Evolutionary conservation across 2,113 vertebrate genomes (phyloP).

Genomic region (Calypte anna): DNA sequence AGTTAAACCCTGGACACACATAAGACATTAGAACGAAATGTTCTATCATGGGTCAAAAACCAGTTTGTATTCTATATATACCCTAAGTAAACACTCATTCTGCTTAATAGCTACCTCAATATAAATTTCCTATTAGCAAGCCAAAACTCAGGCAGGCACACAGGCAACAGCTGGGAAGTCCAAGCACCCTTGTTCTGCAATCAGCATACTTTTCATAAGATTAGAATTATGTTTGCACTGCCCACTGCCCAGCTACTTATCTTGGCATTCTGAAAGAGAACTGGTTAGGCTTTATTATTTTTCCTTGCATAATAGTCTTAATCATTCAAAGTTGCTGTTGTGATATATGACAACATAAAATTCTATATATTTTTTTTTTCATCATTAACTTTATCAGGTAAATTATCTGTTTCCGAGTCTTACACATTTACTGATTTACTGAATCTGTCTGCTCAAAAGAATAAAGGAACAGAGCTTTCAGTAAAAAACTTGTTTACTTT

Average conservation of each 20-base stretch:
- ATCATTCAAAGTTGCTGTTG: not conserved
- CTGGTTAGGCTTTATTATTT: not conserved
- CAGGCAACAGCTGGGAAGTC: not conserved
- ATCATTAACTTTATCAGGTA: not conserved
- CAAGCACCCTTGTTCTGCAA: not conserved
- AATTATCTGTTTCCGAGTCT: not conserved
- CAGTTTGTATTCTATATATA: not conserved
- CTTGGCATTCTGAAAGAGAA: not conserved
- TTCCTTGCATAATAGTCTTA: not conserved
- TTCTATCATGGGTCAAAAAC: not conserved
- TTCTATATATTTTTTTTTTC: not conserved
- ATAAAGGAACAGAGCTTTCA: not conserved
- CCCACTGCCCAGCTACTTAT: not conserved
- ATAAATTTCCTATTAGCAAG: not conserved
- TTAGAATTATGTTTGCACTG: constrained; percentile 20
- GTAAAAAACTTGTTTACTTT: not conserved
- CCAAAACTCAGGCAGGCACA: not conserved
- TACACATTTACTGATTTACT: not conserved
- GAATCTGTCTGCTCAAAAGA: not conserved
- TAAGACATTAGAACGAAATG: not conserved
- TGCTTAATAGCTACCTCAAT: not conserved
- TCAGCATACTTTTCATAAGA: not conserved
- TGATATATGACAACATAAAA: not conserved
- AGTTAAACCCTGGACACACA: not conserved
- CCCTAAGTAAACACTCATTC: not conserved